Percentiles rank a stretch among this genome's conserved stretches.
Evolutionary conservation across 2,888 invertebrate species (phyloP).

Genomic region (Tanytarsus gracilentus): DNA sequence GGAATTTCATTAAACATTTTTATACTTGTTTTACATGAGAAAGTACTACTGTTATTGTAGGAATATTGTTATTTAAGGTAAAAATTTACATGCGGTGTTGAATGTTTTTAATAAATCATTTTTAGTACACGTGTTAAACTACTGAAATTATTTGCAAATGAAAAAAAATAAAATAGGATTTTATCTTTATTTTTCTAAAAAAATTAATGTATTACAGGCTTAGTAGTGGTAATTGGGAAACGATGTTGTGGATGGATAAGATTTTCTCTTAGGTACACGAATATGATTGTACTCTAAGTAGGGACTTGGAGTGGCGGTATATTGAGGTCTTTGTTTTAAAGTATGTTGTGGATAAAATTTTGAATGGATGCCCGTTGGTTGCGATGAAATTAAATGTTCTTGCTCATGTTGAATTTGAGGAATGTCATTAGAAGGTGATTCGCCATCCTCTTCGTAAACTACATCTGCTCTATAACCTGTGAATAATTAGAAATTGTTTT

Average conservation of each 20-base stretch:
- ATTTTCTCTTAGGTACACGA: neutral
- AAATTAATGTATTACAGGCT: neutral
- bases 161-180: too few species aligned
- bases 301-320: slow-evolving; percentile 19
- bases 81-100: too few species aligned
- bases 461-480: slow-evolving; percentile 56
- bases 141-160: too few species aligned
- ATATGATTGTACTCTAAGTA: slow-evolving; percentile 4
- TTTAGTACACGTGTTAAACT: too few species aligned
- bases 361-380: neutral
- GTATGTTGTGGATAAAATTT: neutral
- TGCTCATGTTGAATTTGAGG: neutral
- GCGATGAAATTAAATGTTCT: neutral
- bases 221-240: slow-evolving; percentile 7
- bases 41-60: too few species aligned
- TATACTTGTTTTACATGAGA: too few species aligned
- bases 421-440: too few species aligned
- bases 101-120: too few species aligned
- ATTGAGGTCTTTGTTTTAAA: neutral
- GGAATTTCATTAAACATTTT: too few species aligned
- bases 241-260: slow-evolving; percentile 10
- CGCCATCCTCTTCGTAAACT: slow-evolving; percentile 48
- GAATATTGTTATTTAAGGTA: too few species aligned
- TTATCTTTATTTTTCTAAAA: too few species aligned
- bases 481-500: slow-evolving; percentile 46